Conservation (phyloP, 2,888 invertebrate species). For the Molorchus minor region DNA sequence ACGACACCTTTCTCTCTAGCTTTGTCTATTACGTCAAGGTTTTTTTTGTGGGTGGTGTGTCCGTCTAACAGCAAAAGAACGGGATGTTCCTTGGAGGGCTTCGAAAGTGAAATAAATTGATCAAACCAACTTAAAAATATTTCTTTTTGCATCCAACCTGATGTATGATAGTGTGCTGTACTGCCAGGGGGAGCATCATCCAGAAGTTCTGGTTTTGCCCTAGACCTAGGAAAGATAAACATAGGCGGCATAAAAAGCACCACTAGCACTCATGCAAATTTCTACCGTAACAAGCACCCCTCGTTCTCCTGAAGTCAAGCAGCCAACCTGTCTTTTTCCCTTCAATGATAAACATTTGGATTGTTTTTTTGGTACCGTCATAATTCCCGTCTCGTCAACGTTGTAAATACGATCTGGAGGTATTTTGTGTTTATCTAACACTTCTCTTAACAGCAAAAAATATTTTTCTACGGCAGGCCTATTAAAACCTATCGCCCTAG, state of each 20-base stretch:
- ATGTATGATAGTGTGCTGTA: conserved; percentile 44
- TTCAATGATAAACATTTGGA: conserved; percentile 1
- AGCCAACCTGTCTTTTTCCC: conserved; percentile 1
- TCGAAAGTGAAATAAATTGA: too few relatives aligned
- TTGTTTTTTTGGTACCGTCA: conserved; percentile 38
- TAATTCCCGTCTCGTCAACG: conserved; percentile 34
- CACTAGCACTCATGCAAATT: conserved; percentile 47
- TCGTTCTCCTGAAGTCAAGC: not conserved
- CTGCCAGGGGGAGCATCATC: conserved; percentile 41
- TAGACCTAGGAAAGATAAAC: conserved; percentile 3
- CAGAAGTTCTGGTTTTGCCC: conserved; percentile 21
- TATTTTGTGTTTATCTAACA: conserved; percentile 25
- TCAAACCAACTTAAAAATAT: conserved; percentile 27
- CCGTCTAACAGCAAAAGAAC: not conserved
- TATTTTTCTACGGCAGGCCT: conserved; percentile 23
- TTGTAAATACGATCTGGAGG: conserved; percentile 44
- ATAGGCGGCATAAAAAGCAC: conserved; percentile 34
- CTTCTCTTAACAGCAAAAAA: conserved; percentile 23
- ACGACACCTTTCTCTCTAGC: too few relatives aligned
- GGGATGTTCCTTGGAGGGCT: too few relatives aligned
- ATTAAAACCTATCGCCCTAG: too few relatives aligned
- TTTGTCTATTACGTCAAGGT: not conserved
- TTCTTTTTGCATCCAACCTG: conserved; percentile 48
- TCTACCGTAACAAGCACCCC: conserved; percentile 36
- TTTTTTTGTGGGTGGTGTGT: not conserved